phyloP scores from a whole-genome alignment of 2,888 invertebrate genomes.

The Sinodicranocentrus sp. region DNA sequence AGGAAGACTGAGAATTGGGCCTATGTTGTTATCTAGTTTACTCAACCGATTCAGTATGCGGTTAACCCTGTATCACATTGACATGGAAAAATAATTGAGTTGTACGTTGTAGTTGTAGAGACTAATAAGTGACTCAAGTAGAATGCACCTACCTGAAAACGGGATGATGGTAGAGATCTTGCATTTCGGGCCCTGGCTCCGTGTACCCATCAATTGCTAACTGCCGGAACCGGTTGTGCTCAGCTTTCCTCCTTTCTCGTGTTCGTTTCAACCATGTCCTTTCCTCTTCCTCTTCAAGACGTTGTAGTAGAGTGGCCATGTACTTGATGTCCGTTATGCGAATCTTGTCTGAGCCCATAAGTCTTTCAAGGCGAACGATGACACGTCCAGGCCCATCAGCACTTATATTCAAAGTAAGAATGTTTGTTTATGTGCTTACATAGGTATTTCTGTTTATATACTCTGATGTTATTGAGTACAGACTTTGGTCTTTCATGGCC shows the following conservation, averaged over 20 bases:
- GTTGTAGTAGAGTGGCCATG: constrained; percentile 84
- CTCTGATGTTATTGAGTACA: no score
- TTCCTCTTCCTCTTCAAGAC: constrained; percentile 84
- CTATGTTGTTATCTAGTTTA: constrained; percentile 20
- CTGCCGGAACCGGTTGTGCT: constrained; percentile 71
- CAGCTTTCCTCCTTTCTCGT: constrained; percentile 82
- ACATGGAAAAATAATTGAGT: no score
- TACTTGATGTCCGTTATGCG: constrained; percentile 84
- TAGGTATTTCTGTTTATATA: no score
- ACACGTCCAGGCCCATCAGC: constrained; percentile 70
- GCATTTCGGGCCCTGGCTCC: constrained; percentile 72
- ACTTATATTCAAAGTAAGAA: constrained; percentile 7
- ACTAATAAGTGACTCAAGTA: no score
- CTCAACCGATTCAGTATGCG: constrained; percentile 55
- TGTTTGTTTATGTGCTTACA: no score
- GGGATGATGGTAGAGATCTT: constrained; percentile 73
- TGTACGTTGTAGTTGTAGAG: no score
- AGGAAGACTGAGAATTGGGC: constrained; percentile 34
- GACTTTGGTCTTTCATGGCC: no score
- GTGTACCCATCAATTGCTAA: constrained; percentile 72
- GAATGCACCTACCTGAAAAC: constrained; percentile 69
- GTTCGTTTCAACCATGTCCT: constrained; percentile 84
- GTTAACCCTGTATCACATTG: constrained; percentile 36
- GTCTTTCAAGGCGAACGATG: constrained; percentile 82
- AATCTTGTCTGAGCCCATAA: constrained; percentile 85